Conservation (phyloP, 2,113 vertebrate species). For the Thunnus thynnus region DNA sequence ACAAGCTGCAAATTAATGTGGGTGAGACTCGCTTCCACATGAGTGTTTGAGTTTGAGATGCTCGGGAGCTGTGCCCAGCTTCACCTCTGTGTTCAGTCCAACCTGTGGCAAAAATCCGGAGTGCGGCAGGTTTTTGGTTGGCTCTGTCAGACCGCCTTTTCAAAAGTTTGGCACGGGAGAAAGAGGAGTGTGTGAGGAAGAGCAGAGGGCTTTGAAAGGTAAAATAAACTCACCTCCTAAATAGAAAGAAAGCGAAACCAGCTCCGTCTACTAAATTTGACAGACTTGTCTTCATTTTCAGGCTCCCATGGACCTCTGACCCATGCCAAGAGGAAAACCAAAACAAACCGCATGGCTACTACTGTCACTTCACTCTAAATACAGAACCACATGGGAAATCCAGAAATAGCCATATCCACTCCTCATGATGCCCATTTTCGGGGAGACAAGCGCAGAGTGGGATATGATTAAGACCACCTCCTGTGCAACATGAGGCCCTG, state of each 20-base stretch:
- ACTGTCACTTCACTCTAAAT: slow-evolving; percentile 73
- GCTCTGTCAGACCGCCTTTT: slow-evolving; percentile 65
- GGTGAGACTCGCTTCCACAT: neutral
- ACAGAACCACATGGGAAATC: slow-evolving; percentile 68
- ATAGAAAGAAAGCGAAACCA: slow-evolving; percentile 54
- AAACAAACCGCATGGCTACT: slow-evolving; percentile 75
- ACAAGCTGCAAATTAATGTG: slow-evolving; percentile 33
- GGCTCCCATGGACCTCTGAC: slow-evolving; percentile 79
- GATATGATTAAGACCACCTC: slow-evolving; percentile 58
- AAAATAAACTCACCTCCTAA: slow-evolving; percentile 72
- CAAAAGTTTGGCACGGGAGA: slow-evolving; percentile 56
- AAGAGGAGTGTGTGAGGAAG: slow-evolving; percentile 54
- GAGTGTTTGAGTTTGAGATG: slow-evolving; percentile 47
- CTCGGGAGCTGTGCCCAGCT: slow-evolving; percentile 47
- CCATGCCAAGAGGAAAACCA: slow-evolving; percentile 66
- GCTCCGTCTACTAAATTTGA: slow-evolving; percentile 39
- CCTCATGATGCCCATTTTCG: slow-evolving; percentile 71
- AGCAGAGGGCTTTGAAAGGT: slow-evolving; percentile 61
- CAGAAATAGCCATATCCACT: slow-evolving; percentile 70
- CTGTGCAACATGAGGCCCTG: slow-evolving; percentile 25
- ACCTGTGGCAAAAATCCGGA: slow-evolving; percentile 63
- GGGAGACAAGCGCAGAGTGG: slow-evolving; percentile 23
- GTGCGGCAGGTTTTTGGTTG: slow-evolving; percentile 67
- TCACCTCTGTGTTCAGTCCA: slow-evolving; percentile 58
- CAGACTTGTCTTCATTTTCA: slow-evolving; percentile 55